phyloP scores from a whole-genome alignment of 2,888 invertebrate species.

The Coenonympha glycerion region DNA sequence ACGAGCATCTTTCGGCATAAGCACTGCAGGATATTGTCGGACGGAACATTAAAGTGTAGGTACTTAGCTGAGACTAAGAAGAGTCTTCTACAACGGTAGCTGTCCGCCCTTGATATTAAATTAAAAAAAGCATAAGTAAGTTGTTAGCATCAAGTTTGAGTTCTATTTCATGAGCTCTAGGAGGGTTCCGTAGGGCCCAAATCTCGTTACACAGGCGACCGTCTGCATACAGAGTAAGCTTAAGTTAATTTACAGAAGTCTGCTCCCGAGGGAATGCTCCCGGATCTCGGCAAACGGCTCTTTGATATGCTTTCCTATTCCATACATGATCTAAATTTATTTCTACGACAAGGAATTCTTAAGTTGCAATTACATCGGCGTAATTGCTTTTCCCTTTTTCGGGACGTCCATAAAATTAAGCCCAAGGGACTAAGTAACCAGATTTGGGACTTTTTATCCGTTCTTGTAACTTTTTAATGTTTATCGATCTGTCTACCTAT shows the following conservation, averaged over 20 bases:
- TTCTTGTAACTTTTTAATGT: not conserved
- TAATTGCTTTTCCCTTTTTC: conserved; percentile 16
- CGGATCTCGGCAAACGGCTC: conserved; percentile 54
- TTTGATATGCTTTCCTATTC: conserved; percentile 49
- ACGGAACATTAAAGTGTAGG: too few species aligned
- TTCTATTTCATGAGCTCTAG: conserved; percentile 20
- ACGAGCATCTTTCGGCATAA: too few species aligned
- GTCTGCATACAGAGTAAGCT: conserved; percentile 70
- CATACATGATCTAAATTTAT: conserved; percentile 48
- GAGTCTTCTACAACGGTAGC: too few species aligned
- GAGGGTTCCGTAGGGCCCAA: conserved; percentile 48
- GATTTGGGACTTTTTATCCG: not conserved
- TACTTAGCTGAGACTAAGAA: too few species aligned
- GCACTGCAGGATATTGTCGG: too few species aligned
- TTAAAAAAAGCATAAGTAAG: conserved; percentile 20
- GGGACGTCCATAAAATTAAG: not conserved
- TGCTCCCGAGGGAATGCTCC: conserved; percentile 44
- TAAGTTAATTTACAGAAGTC: conserved; percentile 69
- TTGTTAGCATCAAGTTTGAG: conserved; percentile 17
- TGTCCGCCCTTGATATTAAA: too few species aligned
- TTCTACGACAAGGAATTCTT: conserved; percentile 31
- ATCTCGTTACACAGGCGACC: conserved; percentile 59
- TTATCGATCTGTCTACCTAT: not conserved
- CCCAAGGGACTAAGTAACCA: not conserved
- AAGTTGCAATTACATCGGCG: conserved; percentile 13